These are phyloP conservation scores for Cyanocitta stelleri DNA, from an alignment of 2,113 vertebrate genomes.

Conservation along the genomic window DNA sequence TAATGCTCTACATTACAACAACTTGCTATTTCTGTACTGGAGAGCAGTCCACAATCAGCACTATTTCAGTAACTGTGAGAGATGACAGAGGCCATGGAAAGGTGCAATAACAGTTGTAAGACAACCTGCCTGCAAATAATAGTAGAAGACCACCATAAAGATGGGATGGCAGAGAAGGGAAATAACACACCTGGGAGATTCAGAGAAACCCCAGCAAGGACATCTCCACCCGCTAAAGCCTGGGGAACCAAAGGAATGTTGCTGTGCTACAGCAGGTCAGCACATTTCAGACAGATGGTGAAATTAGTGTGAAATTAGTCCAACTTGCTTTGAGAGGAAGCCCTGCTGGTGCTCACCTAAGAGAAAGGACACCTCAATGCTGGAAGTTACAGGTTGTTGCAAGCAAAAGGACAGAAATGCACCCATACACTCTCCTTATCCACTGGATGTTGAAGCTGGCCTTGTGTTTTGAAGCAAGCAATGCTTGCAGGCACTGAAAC, in stretches of 20 bases:
- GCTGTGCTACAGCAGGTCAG: not conserved
- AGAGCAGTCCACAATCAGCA: slow-evolving; percentile 24
- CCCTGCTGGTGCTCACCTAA: not conserved
- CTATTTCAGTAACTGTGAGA: slow-evolving; percentile 24
- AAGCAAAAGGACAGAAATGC: not conserved
- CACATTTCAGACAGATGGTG: not conserved
- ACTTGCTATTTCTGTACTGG: slow-evolving; percentile 52
- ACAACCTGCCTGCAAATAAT: not conserved
- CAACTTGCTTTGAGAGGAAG: not conserved
- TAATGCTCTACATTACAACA: slow-evolving; percentile 52
- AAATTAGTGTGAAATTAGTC: not conserved
- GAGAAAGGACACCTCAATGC: not conserved
- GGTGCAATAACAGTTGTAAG: slow-evolving; percentile 13
- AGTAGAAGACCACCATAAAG: not conserved
- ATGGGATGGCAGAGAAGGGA: not conserved
- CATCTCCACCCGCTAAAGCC: not conserved
- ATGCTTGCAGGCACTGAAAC: not conserved
- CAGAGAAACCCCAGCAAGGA: not conserved
- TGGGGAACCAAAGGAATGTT: not conserved
- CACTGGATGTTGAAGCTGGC: not conserved
- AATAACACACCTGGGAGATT: not conserved
- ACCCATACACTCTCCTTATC: not conserved
- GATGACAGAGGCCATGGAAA: slow-evolving; percentile 43
- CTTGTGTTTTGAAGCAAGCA: not conserved
- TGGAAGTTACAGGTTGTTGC: not conserved